phyloP scores from a whole-genome alignment of 2,113 vertebrate genomes.

The Sprattus sprattus region DNA sequence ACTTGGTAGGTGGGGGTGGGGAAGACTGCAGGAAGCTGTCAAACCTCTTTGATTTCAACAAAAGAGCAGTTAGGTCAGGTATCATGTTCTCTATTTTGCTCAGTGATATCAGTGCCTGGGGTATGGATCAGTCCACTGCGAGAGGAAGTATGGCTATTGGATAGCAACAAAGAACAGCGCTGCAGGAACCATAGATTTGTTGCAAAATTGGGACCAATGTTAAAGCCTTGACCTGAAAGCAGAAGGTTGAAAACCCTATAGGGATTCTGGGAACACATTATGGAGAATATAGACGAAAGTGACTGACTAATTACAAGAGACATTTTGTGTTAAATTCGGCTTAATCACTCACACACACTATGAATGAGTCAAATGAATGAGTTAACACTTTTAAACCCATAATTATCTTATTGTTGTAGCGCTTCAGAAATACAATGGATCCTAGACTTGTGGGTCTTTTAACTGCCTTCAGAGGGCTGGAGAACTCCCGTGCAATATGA shows the following conservation, averaged over 20 bases:
- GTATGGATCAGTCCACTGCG: neutral
- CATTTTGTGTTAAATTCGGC: neutral
- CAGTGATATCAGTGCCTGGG: neutral
- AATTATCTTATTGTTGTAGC: too few relatives aligned
- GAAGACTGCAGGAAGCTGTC: constrained; percentile 7
- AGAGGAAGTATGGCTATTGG: neutral
- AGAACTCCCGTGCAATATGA: neutral
- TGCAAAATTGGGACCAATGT: neutral
- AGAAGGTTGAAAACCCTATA: neutral
- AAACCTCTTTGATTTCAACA: neutral
- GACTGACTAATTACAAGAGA: neutral
- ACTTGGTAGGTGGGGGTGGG: neutral
- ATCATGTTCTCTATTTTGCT: neutral
- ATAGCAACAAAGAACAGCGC: neutral
- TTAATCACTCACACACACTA: too few relatives aligned
- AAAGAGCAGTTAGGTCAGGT: neutral
- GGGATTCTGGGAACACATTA: neutral
- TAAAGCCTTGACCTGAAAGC: neutral
- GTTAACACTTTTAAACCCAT: too few relatives aligned
- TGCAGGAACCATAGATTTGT: neutral
- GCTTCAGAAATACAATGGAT: too few relatives aligned
- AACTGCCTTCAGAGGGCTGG: too few relatives aligned
- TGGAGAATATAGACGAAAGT: neutral
- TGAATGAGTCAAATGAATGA: too few relatives aligned
- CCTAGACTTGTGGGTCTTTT: too few relatives aligned